phyloP scores from a whole-genome alignment of 2,888 invertebrate species.

The Phaonia tiefii region DNA sequence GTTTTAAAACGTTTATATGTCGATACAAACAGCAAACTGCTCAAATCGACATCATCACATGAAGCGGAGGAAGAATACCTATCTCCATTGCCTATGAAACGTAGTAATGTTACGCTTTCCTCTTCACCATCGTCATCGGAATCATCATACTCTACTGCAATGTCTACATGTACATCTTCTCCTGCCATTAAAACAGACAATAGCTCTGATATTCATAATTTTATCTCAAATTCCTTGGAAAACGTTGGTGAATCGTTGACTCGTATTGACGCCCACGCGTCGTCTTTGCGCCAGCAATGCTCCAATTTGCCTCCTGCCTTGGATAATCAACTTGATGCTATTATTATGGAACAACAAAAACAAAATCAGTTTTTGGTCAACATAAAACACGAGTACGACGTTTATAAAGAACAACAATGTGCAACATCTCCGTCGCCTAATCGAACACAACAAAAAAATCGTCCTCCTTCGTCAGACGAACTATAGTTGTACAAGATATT shows the following conservation, averaged over 20 bases:
- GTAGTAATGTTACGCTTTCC: constrained; percentile 34
- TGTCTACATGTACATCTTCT: constrained; percentile 28
- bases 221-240: constrained; percentile 75
- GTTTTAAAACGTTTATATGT: constrained; percentile 66
- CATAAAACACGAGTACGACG: constrained; percentile 75
- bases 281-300: constrained; percentile 73
- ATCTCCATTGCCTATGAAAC: constrained; percentile 58
- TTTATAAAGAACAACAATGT: constrained; percentile 34
- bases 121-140: constrained; percentile 22
- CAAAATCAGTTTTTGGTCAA: constrained; percentile 77
- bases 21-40: constrained; percentile 10
- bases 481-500: constrained; percentile 14
- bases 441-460: constrained; percentile 6
- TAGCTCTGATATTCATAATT: constrained; percentile 71
- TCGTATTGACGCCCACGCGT: constrained; percentile 73
- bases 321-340: constrained; percentile 76
- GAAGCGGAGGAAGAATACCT: constrained; percentile 26
- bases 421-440: constrained; percentile 31
- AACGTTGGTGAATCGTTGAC: constrained; percentile 74
- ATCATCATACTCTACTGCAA: constrained; percentile 3
- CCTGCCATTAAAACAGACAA: constrained; percentile 39
- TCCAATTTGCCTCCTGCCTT: constrained; percentile 67
- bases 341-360: constrained; percentile 77
- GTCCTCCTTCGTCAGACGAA: neutral
- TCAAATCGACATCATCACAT: neutral